These are phyloP conservation scores for Varecia variegata DNA, from an alignment of 2,797 vertebrate genomes.

Conservation along the genomic window DNA sequence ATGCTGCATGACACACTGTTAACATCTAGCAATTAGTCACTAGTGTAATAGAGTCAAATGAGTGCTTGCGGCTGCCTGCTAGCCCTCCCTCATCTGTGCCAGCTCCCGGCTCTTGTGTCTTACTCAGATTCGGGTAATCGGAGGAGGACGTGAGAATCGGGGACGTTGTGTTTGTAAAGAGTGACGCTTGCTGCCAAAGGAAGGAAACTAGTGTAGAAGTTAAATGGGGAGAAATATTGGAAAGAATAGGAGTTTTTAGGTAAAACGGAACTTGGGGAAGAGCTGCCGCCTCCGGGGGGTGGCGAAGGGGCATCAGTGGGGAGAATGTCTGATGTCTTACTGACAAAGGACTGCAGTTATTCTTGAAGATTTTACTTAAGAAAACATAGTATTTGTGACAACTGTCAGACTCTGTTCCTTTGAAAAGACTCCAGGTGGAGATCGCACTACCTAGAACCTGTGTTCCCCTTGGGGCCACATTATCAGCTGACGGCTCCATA, in stretches of 20 bases:
- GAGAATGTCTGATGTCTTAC: neutral
- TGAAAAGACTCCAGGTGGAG: neutral
- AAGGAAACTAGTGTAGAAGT: neutral
- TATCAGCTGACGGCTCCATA: neutral
- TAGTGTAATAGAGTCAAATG: neutral
- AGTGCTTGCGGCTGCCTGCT: neutral
- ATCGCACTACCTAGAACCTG: neutral
- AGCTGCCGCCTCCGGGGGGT: no score
- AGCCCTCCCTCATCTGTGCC: neutral
- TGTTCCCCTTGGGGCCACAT: neutral
- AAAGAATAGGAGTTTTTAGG: neutral
- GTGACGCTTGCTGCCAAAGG: neutral
- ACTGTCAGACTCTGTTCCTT: neutral
- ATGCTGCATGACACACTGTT: neutral
- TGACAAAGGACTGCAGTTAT: neutral
- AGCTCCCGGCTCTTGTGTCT: neutral
- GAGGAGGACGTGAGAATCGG: neutral
- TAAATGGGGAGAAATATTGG: neutral
- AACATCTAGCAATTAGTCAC: neutral
- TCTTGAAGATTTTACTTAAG: neutral
- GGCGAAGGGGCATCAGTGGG: neutral
- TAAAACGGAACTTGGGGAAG: neutral
- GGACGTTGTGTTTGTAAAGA: neutral
- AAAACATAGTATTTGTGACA: neutral
- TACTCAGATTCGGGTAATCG: neutral